These are phyloP conservation scores for Centruroides vittatus DNA, from an alignment of 1,140 invertebrate species.

Conservation along the genomic window DNA sequence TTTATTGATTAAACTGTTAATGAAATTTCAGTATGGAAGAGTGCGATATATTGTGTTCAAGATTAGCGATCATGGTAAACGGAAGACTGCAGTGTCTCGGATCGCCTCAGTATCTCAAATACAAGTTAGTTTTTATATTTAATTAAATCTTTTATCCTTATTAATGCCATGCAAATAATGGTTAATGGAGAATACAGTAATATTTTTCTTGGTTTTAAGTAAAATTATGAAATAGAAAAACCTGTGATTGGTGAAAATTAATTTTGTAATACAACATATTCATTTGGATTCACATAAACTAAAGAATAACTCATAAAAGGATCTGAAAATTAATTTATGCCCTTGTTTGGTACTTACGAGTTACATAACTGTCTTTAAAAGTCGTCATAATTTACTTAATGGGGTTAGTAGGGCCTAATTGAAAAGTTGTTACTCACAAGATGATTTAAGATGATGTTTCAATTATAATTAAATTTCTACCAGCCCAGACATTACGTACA, in stretches of 20 bases:
- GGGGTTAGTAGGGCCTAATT: too few relatives aligned
- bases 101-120: conserved; percentile 33
- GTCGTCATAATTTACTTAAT: too few relatives aligned
- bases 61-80: conserved; percentile 30
- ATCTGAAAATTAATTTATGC: too few relatives aligned
- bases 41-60: conserved; percentile 23
- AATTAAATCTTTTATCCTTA: neutral
- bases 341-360: too few relatives aligned
- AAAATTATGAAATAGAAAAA: neutral
- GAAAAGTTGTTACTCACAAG: too few relatives aligned
- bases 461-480: too few relatives aligned
- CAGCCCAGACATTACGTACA: too few relatives aligned
- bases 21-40: conserved; percentile 22
- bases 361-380: too few relatives aligned
- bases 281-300: too few relatives aligned
- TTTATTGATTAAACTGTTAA: neutral
- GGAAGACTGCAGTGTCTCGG: conserved; percentile 35
- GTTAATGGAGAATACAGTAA: neutral
- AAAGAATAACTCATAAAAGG: too few relatives aligned
- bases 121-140: conserved; percentile 22
- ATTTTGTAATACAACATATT: too few relatives aligned
- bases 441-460: too few relatives aligned
- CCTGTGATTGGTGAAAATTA: neutral
- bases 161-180: neutral
- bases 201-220: neutral